Evolutionary conservation across 2,113 vertebrate species (phyloP).

Genomic region (Beaufortia kweichowensis): DNA sequence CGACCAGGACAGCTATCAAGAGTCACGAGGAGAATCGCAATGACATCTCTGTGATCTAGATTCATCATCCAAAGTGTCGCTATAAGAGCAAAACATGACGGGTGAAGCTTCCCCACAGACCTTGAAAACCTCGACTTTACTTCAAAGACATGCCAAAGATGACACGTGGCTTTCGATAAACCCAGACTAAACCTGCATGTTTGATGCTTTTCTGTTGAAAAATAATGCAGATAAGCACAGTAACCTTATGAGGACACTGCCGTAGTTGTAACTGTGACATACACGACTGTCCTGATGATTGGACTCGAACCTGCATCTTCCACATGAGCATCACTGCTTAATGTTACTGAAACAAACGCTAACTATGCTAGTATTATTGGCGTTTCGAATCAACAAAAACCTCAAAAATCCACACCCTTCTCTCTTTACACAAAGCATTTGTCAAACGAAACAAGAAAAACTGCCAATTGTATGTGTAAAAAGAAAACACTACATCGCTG

Average conservation of each 20-base stretch:
- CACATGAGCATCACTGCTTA: no score
- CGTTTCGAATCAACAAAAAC: no score
- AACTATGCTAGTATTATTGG: no score
- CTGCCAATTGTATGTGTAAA: not conserved
- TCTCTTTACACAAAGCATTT: no score
- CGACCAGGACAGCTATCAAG: not conserved
- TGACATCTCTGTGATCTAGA: conserved; percentile 10
- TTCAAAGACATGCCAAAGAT: conserved; percentile 22
- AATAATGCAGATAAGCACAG: conserved; percentile 1
- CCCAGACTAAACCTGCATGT: not conserved
- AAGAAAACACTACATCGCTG: no score
- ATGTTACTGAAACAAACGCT: no score
- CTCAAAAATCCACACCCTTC: no score
- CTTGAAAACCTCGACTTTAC: conserved; percentile 12
- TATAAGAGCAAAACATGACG: not conserved
- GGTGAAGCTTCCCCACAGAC: not conserved
- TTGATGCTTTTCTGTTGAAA: conserved; percentile 6
- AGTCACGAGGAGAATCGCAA: not conserved
- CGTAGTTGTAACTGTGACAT: no score
- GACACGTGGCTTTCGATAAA: conserved; percentile 4
- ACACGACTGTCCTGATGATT: no score
- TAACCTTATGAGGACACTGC: not conserved
- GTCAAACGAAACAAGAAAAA: not conserved
- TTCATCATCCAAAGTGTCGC: not conserved
- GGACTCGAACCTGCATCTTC: no score